Percentiles rank a stretch among this genome's conserved stretches.
These are phyloP conservation scores for Panopea generosa DNA, from an alignment of 2,888 invertebrate species.

Conservation along the genomic window DNA sequence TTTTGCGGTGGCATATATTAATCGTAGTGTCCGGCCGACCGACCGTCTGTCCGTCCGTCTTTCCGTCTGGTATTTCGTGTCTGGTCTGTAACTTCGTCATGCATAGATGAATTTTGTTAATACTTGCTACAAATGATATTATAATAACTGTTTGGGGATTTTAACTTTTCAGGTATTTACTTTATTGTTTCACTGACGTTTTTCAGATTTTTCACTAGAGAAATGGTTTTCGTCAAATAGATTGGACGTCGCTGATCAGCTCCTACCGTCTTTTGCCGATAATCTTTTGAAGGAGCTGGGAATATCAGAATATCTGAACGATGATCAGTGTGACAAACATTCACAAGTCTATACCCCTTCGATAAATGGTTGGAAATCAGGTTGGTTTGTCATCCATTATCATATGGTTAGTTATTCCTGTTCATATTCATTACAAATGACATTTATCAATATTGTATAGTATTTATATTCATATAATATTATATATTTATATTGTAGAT, in stretches of 20 bases:
- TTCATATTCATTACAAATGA: neutral
- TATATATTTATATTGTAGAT: conserved; percentile 17
- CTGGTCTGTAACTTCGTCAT: no score
- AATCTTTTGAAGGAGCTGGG: conserved; percentile 41
- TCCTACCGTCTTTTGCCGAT: conserved; percentile 14
- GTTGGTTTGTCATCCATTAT: conserved; percentile 31
- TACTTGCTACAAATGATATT: no score
- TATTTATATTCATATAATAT: no score
- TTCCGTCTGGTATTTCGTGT: no score
- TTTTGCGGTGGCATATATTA: no score
- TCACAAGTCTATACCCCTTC: conserved; percentile 12
- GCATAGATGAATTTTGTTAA: no score
- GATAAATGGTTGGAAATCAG: conserved; percentile 61
- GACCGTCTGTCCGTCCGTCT: no score
- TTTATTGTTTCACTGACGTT: no score
- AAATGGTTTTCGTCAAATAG: conserved; percentile 33
- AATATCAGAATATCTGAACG: conserved; percentile 30
- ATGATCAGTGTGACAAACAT: conserved; percentile 11
- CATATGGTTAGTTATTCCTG: neutral
- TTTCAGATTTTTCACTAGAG: conserved; percentile 56
- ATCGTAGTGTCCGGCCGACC: no score
- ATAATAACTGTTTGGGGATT: no score
- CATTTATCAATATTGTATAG: no score
- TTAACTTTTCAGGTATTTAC: no score
- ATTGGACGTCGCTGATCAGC: neutral